These are phyloP conservation scores for Drosophila nr. perissopoda DNA, from an alignment of 2,888 invertebrate species.

Conservation along the genomic window DNA sequence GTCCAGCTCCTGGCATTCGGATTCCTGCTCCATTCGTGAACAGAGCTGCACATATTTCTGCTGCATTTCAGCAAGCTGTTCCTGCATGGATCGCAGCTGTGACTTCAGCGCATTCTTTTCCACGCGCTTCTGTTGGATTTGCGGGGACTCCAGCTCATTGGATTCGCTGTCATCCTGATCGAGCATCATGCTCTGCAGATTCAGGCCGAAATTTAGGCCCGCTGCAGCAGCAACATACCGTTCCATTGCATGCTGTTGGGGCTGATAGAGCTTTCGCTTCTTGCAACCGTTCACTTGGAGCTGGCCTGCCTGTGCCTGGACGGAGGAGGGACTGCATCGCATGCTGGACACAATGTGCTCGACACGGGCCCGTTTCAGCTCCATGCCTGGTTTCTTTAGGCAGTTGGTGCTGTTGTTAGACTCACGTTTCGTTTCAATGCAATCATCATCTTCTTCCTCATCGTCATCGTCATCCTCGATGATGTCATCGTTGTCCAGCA, in stretches of 20 bases:
- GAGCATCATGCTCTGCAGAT: conserved; percentile 86
- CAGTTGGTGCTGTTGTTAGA: conserved; percentile 85
- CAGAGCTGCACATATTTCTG: conserved; percentile 95
- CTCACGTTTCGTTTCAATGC: conserved; percentile 84
- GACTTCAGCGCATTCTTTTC: conserved; percentile 94
- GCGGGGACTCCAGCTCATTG: conserved; percentile 90
- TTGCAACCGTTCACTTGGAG: conserved; percentile 92
- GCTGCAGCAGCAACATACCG: conserved; percentile 87
- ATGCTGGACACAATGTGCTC: conserved; percentile 98
- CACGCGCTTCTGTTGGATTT: conserved; percentile 93
- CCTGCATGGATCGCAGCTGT: conserved; percentile 94
- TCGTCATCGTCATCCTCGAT: conserved; percentile 86
- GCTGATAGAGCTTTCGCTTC: conserved; percentile 97
- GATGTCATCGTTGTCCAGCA: conserved; percentile 87
- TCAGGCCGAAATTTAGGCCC: conserved; percentile 87
- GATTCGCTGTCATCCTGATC: conserved; percentile 90
- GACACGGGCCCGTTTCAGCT: conserved; percentile 96
- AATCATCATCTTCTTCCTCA: conserved; percentile 87
- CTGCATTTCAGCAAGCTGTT: conserved; percentile 95
- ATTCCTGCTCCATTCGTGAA: conserved; percentile 92
- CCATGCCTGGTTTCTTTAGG: conserved; percentile 88
- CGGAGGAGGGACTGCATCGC: conserved; percentile 94
- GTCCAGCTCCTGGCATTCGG: conserved; percentile 90
- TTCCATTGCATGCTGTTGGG: conserved; percentile 94
- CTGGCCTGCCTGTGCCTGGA: conserved; percentile 87